Conservation (phyloP, 2,888 invertebrate species). For the Ormyrus nitidulus region DNA sequence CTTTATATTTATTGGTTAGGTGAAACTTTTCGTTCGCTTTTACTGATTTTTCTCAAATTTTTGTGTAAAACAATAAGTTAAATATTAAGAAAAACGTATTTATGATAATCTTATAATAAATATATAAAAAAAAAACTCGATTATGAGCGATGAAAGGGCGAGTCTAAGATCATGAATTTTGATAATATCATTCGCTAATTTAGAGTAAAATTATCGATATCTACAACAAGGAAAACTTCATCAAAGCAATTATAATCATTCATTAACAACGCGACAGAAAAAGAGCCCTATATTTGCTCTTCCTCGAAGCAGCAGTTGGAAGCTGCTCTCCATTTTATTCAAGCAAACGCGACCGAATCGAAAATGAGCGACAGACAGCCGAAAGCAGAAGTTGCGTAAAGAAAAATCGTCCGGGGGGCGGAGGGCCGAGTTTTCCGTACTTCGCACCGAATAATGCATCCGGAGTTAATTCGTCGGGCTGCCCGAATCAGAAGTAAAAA, state of each 20-base stretch:
- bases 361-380: background rate
- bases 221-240: background rate
- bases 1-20: too few species aligned
- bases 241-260: conserved; percentile 24
- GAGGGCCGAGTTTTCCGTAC: background rate
- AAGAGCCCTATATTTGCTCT: background rate
- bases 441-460: conserved; percentile 28
- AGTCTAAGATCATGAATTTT: too few species aligned
- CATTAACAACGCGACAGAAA: background rate
- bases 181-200: background rate
- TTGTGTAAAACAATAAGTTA: too few species aligned
- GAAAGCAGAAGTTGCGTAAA: conserved; percentile 15
- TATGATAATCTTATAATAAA: too few species aligned
- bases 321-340: conserved; percentile 22
- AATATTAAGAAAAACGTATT: too few species aligned
- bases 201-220: too few species aligned
- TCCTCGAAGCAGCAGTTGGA: conserved; percentile 7
- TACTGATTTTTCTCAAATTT: too few species aligned
- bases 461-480: background rate
- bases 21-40: too few species aligned
- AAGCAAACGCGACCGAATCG: conserved; percentile 3
- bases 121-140: too few species aligned
- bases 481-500: background rate
- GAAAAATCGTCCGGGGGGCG: conserved; percentile 20
- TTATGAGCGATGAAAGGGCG: too few species aligned